Evolutionary conservation across 1,140 invertebrate species (phyloP).

Genomic region (Pseudomyrmex sp.): DNA sequence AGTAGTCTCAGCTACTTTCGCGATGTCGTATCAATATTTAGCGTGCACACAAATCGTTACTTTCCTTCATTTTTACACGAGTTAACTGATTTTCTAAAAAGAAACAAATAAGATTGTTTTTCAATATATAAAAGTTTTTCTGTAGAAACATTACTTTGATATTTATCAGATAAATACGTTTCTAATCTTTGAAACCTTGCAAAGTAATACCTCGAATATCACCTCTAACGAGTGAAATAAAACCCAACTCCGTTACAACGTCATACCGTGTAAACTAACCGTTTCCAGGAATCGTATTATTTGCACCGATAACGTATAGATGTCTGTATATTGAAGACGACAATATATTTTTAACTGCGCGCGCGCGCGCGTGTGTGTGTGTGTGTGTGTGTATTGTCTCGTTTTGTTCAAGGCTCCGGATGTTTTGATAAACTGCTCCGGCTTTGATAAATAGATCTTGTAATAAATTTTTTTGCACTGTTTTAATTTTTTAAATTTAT

Average conservation of each 20-base stretch:
- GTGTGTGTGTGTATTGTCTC: not conserved
- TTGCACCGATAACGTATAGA: slow-evolving; percentile 22
- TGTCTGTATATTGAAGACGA: not conserved
- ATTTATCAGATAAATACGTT: not conserved
- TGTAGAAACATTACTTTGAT: not conserved
- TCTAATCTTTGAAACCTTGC: not conserved
- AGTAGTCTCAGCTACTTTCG: not conserved
- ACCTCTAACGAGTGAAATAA: slow-evolving; percentile 1
- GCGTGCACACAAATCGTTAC: not conserved
- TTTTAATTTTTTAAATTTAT: not conserved
- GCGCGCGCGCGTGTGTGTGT: not conserved
- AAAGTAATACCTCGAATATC: not conserved
- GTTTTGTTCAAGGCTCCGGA: not conserved
- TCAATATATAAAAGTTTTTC: not conserved
- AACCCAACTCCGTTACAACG: not conserved
- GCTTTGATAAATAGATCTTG: not conserved
- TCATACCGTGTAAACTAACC: not conserved
- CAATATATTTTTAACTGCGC: slow-evolving; percentile 27
- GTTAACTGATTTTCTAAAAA: no score
- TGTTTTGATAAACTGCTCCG: not conserved
- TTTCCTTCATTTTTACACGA: not conserved
- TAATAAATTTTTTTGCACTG: not conserved
- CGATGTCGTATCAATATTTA: not conserved
- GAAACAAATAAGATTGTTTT: no score
- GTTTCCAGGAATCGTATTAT: slow-evolving; percentile 29